Evolutionary conservation across 2,797 vertebrate genomes (phyloP), one percentile per base, ranked within the genome.

Genomic region (Gymnoscopelus microlampas): DNA sequence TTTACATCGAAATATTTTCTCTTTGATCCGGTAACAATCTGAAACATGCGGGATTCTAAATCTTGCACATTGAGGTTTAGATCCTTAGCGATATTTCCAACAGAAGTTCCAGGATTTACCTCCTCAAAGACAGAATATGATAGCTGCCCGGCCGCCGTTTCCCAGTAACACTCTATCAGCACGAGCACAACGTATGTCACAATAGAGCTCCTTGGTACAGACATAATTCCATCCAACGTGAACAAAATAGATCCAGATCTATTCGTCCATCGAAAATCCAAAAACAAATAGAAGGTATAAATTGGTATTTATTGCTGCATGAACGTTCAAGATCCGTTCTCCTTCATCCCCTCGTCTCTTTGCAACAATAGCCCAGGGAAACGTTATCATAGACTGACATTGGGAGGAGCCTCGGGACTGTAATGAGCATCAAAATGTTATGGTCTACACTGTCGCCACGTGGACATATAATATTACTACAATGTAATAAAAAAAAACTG

Each of bases 1-100:
- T 94, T 91, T 78, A 95, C 90, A 73, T 88, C 73, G 58, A 95
- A 94, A 88, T 91, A 93, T 70, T 88, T 85, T 84, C 92, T 92
- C 50, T 84, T 74, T 74, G 88, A 79, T 32, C 91, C 49, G 59
- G 88, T 82, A 74, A 94, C 88, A 76, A 95, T 74, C 60, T 89
- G 91, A 84, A 93, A 92, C 81, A 85, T 92, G 80, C 93, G 82
- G 74, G 80, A 78, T 65, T 91, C 90, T 71, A 95, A 5, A 3
- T 81, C 82, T 60, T 89, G 84, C 7, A 90, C 82, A 14, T 93
- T 87, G 55, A 94, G 80, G 68, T 83, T 83, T 63, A 95, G 77
- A 77, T 95, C 94, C 55, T 85, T 81, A 0, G 92, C 89, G 44
- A 95, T 76, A 66, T 88, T 93, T 54, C 93, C 94, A 2, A 95